Evolutionary conservation across 2,888 invertebrate species (phyloP).

Genomic region (Plebejus anna): DNA sequence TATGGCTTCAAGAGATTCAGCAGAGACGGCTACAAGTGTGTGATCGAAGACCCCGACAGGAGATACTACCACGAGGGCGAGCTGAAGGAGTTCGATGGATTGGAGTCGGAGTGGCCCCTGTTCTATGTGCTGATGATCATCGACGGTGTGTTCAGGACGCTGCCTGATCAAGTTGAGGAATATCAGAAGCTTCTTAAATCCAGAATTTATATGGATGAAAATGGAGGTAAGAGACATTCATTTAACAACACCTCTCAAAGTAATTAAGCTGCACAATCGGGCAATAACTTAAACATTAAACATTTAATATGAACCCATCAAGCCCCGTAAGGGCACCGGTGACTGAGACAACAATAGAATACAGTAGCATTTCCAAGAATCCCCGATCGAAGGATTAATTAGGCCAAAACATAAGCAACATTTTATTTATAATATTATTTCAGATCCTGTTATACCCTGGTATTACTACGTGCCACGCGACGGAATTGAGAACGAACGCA

Average conservation of each 20-base stretch:
- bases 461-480: constrained; percentile 92
- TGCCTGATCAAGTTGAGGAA: constrained; percentile 94
- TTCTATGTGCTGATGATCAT: constrained; percentile 98
- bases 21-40: constrained; percentile 95
- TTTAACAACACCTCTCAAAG: background rate
- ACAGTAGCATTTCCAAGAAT: no score
- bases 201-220: constrained; percentile 88
- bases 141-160: constrained; percentile 93
- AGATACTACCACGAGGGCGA: constrained; percentile 94
- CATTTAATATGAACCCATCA: no score
- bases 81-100: constrained; percentile 95
- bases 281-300: no score
- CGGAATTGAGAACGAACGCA: constrained; percentile 84
- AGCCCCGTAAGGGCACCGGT: no score
- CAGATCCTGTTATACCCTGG: constrained; percentile 96
- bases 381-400: background rate
- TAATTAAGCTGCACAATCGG: background rate
- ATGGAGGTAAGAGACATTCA: constrained; percentile 81
- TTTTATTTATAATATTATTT: constrained; percentile 39
- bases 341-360: no score
- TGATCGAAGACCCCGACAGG: constrained; percentile 88
- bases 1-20: constrained; percentile 97
- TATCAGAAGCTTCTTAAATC: constrained; percentile 92
- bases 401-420: background rate
- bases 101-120: constrained; percentile 99